Conservation (phyloP, 2,113 vertebrate genomes). For the Pelecanus crispus region DNA sequence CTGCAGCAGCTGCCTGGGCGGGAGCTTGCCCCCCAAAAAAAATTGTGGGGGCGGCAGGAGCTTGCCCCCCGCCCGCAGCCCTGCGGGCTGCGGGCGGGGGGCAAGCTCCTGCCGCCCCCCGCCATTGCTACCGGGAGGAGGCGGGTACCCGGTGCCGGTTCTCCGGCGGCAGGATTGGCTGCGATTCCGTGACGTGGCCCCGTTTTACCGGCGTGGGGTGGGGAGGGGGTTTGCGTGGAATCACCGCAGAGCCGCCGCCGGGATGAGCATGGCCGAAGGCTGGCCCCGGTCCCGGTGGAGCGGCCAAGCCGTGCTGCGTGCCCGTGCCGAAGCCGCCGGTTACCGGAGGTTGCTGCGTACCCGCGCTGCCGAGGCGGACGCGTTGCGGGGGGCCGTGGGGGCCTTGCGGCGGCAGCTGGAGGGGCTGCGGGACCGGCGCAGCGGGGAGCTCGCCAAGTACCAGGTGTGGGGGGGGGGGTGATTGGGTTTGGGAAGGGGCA, state of each 20-base stretch:
- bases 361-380: conserved; percentile 79
- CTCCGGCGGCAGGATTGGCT: conserved; percentile 70
- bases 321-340: conserved; percentile 82
- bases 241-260: neutral
- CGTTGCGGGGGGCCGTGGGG: conserved; percentile 76
- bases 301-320: conserved; percentile 73
- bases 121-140: conserved; percentile 62
- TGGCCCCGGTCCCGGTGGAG: conserved; percentile 81
- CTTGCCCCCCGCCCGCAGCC: neutral
- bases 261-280: conserved; percentile 58
- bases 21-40: conserved; percentile 43
- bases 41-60: conserved; percentile 46
- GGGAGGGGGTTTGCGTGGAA: conserved; percentile 68
- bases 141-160: conserved; percentile 60
- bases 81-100: conserved; percentile 53
- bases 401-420: conserved; percentile 78
- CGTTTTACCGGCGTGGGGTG: conserved; percentile 56
- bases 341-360: conserved; percentile 80
- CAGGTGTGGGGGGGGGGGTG: conserved; percentile 72
- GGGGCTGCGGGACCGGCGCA: conserved; percentile 78
- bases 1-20: conserved; percentile 22
- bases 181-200: conserved; percentile 68
- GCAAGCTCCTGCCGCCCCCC: conserved; percentile 37
- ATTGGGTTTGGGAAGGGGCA: too few relatives aligned
- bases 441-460: conserved; percentile 75